Conservation (phyloP, 23 tunicate species). For the Oikopleura vanhoeffeni region DNA sequence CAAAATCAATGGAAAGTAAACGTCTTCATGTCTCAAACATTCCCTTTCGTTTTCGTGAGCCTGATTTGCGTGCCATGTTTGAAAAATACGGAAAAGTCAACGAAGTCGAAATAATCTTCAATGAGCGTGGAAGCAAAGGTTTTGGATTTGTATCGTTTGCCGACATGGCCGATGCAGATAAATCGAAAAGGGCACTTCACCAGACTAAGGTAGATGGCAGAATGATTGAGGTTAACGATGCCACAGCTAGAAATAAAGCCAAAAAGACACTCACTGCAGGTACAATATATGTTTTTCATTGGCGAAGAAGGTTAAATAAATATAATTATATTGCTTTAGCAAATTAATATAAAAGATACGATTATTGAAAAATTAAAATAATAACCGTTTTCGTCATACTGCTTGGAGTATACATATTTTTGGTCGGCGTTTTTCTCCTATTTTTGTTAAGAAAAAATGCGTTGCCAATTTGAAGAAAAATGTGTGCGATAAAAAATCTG, state of each 20-base stretch:
- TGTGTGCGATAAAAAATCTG: too few species aligned
- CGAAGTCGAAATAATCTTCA: slow-evolving; percentile 10
- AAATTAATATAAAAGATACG: too few species aligned
- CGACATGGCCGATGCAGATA: background rate
- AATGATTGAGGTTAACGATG: slow-evolving; percentile 3
- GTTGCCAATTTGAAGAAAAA: background rate
- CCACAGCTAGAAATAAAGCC: background rate
- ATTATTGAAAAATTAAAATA: too few species aligned
- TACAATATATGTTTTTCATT: too few species aligned
- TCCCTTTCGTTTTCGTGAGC: slow-evolving; percentile 10
- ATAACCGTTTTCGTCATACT: too few species aligned
- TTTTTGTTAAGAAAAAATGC: too few species aligned
- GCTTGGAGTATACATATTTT: too few species aligned
- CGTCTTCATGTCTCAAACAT: slow-evolving; percentile 10
- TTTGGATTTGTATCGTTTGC: slow-evolving; percentile 5
- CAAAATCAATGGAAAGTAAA: background rate
- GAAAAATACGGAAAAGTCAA: background rate
- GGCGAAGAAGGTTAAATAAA: too few species aligned
- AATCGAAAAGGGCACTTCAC: background rate
- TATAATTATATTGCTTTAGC: too few species aligned
- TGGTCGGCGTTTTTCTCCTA: too few species aligned
- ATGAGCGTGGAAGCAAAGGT: background rate
- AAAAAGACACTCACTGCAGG: background rate
- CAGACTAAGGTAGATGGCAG: slow-evolving; percentile 12
- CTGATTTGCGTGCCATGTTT: slow-evolving; percentile 6